Evolutionary conservation across 2,888 invertebrate species (phyloP).

Genomic region (Tenthredo notha): DNA sequence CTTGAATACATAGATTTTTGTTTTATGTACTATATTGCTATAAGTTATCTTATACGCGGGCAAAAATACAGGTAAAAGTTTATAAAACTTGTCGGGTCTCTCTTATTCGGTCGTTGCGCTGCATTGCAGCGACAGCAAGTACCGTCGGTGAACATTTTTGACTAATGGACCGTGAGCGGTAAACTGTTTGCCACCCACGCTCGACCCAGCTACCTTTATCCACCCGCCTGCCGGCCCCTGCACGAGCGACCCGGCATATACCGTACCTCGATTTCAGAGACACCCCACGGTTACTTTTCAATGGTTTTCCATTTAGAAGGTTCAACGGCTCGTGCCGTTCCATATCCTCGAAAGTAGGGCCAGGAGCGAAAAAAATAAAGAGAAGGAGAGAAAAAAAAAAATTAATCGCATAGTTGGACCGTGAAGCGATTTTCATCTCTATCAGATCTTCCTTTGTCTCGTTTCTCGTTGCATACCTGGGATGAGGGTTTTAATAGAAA

Average conservation of each 20-base stretch:
- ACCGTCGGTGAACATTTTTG: constrained; percentile 66
- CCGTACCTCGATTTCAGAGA: constrained; percentile 46
- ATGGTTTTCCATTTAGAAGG: constrained; percentile 53
- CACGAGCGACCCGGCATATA: constrained; percentile 56
- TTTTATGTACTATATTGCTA: neutral
- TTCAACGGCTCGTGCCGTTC: constrained; percentile 51
- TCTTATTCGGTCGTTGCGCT: constrained; percentile 44
- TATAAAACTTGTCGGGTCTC: constrained; percentile 36
- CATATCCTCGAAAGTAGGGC: constrained; percentile 42
- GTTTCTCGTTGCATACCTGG: neutral
- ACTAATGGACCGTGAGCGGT: constrained; percentile 74
- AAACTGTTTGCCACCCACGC: constrained; percentile 72
- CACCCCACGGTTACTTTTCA: constrained; percentile 42
- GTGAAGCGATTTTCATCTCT: constrained; percentile 18
- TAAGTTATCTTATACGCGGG: neutral
- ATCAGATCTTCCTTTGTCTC: constrained; percentile 4
- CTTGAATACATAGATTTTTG: neutral
- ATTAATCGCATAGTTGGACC: constrained; percentile 26
- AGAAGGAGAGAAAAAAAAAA: constrained; percentile 13
- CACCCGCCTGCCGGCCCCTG: constrained; percentile 49
- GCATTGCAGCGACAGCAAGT: constrained; percentile 61
- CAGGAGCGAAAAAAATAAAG: neutral
- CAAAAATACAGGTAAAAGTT: neutral
- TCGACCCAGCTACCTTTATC: constrained; percentile 62
- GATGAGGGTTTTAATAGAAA: neutral